Evolutionary conservation across 2,797 vertebrate species (phyloP).

Genomic region (Perodicticus potto): DNA sequence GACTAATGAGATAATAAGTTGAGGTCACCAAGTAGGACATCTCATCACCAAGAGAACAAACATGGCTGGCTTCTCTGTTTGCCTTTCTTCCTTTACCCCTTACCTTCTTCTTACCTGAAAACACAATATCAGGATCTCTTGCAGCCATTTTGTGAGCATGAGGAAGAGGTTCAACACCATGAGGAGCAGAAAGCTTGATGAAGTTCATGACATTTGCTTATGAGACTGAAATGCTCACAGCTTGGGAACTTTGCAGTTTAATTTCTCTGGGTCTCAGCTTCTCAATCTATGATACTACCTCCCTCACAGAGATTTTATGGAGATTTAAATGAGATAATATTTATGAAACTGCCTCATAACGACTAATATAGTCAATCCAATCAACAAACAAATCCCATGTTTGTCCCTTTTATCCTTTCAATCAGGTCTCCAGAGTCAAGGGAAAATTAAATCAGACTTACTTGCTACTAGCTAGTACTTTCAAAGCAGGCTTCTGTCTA

Average conservation of each 20-base stretch:
- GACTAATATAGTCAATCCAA: not conserved
- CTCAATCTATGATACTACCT: not conserved
- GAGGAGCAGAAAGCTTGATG: not conserved
- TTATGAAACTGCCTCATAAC: not conserved
- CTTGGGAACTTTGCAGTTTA: not conserved
- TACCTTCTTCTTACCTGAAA: not conserved
- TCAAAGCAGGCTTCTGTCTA: constrained; percentile 39
- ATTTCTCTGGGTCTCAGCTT: constrained; percentile 36
- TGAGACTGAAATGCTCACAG: not conserved
- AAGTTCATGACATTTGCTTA: not conserved
- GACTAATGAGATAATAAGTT: not conserved
- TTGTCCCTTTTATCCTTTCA: constrained; percentile 10
- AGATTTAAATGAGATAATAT: constrained; percentile 26
- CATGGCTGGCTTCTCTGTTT: not conserved
- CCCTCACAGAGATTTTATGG: not conserved
- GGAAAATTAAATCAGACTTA: constrained; percentile 10
- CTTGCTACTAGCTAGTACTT: constrained; percentile 20
- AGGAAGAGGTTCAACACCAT: not conserved
- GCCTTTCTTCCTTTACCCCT: not conserved
- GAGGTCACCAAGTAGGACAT: not conserved
- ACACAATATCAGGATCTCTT: not conserved
- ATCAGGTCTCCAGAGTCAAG: not conserved
- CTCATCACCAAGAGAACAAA: not conserved
- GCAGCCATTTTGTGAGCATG: not conserved
- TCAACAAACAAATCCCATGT: constrained; percentile 17